These are phyloP conservation scores for Sparus aurata DNA, from an alignment of 2,797 vertebrate species.

Conservation along the genomic window DNA sequence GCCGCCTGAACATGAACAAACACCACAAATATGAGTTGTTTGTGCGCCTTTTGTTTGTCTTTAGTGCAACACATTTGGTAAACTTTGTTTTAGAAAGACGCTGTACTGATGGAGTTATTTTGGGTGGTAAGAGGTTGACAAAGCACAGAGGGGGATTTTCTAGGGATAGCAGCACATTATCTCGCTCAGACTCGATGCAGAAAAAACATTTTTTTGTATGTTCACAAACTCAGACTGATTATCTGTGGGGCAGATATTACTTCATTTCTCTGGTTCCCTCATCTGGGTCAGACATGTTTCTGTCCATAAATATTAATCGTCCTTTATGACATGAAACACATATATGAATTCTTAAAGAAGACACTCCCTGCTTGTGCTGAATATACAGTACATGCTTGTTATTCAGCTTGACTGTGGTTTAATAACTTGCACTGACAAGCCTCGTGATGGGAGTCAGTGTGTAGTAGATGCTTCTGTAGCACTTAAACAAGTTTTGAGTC, in stretches of 20 bases:
- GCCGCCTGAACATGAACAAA: slow-evolving; percentile 6
- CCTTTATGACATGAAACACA: slow-evolving; percentile 21
- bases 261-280: slow-evolving; percentile 37
- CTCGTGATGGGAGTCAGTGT: neutral
- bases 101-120: slow-evolving; percentile 25
- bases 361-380: slow-evolving; percentile 17
- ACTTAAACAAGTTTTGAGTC: neutral
- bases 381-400: slow-evolving; percentile 11
- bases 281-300: slow-evolving; percentile 45
- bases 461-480: neutral
- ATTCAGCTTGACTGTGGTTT: slow-evolving; percentile 8
- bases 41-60: slow-evolving; percentile 20
- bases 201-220: slow-evolving; percentile 23
- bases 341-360: slow-evolving; percentile 23
- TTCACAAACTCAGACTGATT: slow-evolving; percentile 25
- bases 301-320: slow-evolving; percentile 23
- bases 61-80: slow-evolving; percentile 32
- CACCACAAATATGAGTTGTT: neutral
- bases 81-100: slow-evolving; percentile 38
- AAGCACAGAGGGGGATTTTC: too few species aligned
- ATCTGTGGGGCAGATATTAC: slow-evolving; percentile 19
- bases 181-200: slow-evolving; percentile 42
- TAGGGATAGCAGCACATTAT: slow-evolving; percentile 21
- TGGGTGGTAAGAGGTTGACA: slow-evolving; percentile 29
- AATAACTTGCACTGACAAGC: slow-evolving; percentile 12